Percentiles rank a stretch among this genome's conserved stretches.
phyloP scores from a whole-genome alignment of 1,140 invertebrate genomes.

The Adelges cooleyi region DNA sequence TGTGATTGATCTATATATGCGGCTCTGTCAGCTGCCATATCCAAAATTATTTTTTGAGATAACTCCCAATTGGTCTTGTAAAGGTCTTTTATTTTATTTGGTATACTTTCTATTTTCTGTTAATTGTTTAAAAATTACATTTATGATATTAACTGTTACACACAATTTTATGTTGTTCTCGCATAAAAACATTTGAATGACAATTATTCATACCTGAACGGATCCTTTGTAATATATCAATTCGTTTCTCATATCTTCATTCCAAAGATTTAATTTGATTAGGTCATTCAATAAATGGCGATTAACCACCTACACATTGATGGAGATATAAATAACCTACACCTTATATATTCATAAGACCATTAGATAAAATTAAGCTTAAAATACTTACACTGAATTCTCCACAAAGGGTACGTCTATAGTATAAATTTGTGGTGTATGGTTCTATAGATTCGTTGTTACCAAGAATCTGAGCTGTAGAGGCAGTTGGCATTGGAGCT shows the following conservation, averaged over 20 bases:
- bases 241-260: slow-evolving; percentile 91
- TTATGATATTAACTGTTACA: too few species aligned
- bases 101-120: slow-evolving; percentile 75
- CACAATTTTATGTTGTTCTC: neutral
- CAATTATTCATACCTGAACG: slow-evolving; percentile 46
- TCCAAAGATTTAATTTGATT: slow-evolving; percentile 82
- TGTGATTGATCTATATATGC: slow-evolving; percentile 99
- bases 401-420: slow-evolving; percentile 57
- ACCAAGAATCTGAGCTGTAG: slow-evolving; percentile 96
- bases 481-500: slow-evolving; percentile 98
- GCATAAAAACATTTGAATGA: neutral
- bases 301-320: slow-evolving; percentile 75
- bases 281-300: slow-evolving; percentile 90
- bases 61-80: slow-evolving; percentile 99
- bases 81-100: slow-evolving; percentile 74
- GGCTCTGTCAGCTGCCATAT: slow-evolving; percentile 96
- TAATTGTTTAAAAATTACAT: too few species aligned
- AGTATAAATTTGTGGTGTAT: slow-evolving; percentile 96
- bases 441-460: slow-evolving; percentile 99
- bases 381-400: slow-evolving; percentile 51
- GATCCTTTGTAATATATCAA: slow-evolving; percentile 88
- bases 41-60: slow-evolving; percentile 80
- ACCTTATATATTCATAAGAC: slow-evolving; percentile 37
- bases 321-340: slow-evolving; percentile 69
- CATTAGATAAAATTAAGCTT: neutral